Evolutionary conservation across 2,113 vertebrate genomes (phyloP), one percentile per base, ranked within the genome.

Genomic region (Mionectes macconnelli): DNA sequence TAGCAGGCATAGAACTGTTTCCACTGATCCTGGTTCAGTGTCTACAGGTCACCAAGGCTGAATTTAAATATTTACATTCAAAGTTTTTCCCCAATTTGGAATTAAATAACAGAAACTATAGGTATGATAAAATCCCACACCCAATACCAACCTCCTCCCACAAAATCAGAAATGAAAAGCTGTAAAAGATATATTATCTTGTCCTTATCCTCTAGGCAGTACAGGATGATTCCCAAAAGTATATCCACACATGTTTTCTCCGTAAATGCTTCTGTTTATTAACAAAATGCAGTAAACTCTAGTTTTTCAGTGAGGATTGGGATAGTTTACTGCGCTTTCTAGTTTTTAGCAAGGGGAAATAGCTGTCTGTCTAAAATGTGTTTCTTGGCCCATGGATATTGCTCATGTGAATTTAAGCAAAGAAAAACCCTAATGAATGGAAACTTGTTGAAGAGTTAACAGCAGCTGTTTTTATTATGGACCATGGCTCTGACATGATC

Each of bases 251-350:
- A 3, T 88, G 85, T 95, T 96, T 92, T 96, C 90, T 96, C 93
- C 93, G 96, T 95, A 96, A 97, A 95, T 88, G 68, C 92, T 73
- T 95, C 90, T 96, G 88, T 96, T 97, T 96, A 96, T 95, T 95
- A 96, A 94, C 85, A 93, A 92, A 93, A 92, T 75, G 68, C 60
- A 93, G 93, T 83, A 80, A 94, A 63, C 67, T 90, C 21, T 25
- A 77, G 19, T 62, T 94, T 85, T 87, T 47, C 47, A 40, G 64
- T 30, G 40, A 77, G 44, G 60, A 60, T 33, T 84, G 79, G 66
- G 69, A 19, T 52, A 56, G 62, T 70, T 96, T 82, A 53, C 47
- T 90, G 25, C 33, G 30, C 25, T 94, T 93, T 89, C 42, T 76
- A 52, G 25, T 70, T 91, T 93, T 94, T 93, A 86, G 73, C 68